Conservation (phyloP, 2,888 invertebrate genomes). For the Sepiola atlantica region DNA sequence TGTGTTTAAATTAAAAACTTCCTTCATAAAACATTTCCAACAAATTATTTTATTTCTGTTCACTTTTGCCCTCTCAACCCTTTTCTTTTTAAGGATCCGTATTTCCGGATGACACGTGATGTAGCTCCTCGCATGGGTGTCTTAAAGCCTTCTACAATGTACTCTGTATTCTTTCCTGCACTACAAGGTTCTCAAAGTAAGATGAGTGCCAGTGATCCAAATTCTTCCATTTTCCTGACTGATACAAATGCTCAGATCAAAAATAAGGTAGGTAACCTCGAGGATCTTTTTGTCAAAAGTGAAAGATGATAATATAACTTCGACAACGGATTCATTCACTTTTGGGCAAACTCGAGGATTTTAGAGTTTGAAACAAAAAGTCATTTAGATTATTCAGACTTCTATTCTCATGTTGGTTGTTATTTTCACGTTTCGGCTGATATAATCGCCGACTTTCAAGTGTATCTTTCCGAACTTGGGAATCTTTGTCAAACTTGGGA, state of each 20-base stretch:
- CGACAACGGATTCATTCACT: too few species aligned
- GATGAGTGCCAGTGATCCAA: slow-evolving; percentile 97
- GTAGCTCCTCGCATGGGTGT: slow-evolving; percentile 93
- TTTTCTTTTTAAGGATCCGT: slow-evolving; percentile 84
- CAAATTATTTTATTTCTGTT: too few species aligned
- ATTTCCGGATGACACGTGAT: slow-evolving; percentile 98
- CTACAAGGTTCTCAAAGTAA: slow-evolving; percentile 97
- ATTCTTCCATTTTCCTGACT: slow-evolving; percentile 94
- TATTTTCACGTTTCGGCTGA: too few species aligned
- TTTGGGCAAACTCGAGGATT: too few species aligned
- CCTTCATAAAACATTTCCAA: too few species aligned
- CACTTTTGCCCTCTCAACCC: neutral
- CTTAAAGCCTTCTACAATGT: slow-evolving; percentile 90
- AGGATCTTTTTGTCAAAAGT: neutral
- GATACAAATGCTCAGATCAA: slow-evolving; percentile 96
- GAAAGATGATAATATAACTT: too few species aligned
- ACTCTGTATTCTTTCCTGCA: slow-evolving; percentile 92
- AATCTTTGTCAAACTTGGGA: too few species aligned
- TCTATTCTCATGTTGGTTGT: too few species aligned
- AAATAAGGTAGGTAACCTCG: slow-evolving; percentile 82
- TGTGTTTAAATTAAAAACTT: neutral
- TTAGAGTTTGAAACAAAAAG: too few species aligned
- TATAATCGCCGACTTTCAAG: too few species aligned
- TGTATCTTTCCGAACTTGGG: too few species aligned
- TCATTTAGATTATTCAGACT: too few species aligned